Conservation (phyloP, 2,888 invertebrate species). For the Synanthedon andrenaeformis region DNA sequence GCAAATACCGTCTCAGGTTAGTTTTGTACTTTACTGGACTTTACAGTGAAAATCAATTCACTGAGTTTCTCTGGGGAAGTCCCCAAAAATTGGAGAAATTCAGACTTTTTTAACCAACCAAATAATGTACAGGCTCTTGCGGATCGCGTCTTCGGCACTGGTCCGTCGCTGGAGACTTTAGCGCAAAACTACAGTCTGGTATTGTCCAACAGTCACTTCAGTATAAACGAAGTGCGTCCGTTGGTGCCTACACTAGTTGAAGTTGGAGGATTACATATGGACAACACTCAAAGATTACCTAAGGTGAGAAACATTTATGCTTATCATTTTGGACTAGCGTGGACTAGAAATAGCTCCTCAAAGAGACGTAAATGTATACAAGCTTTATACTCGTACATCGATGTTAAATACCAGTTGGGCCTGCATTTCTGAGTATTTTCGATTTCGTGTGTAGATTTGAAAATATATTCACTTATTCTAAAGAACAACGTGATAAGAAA, state of each 20-base stretch:
- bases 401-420: no score
- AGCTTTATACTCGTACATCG: not conserved
- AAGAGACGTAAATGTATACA: not conserved
- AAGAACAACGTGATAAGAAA: no score
- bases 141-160: slow-evolving; percentile 60
- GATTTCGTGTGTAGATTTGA: no score
- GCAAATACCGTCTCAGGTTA: slow-evolving; percentile 53
- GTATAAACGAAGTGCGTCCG: slow-evolving; percentile 67
- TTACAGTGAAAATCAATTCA: not conserved
- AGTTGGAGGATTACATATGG: slow-evolving; percentile 69
- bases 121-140: slow-evolving; percentile 41
- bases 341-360: no score
- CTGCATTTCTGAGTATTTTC: no score
- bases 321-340: not conserved
- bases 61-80: no score
- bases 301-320: slow-evolving; percentile 30
- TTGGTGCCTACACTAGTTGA: slow-evolving; percentile 66
- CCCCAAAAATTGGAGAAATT: no score
- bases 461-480: no score
- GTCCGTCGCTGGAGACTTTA: slow-evolving; percentile 49
- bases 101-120: not conserved
- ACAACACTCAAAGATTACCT: slow-evolving; percentile 48
- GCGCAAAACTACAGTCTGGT: slow-evolving; percentile 65
- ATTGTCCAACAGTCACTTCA: slow-evolving; percentile 69
- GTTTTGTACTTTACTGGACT: slow-evolving; percentile 7